A percentile compares a stretch with the other conserved stretches of the same genome.
Conservation (phyloP, 2,888 invertebrate genomes). For the Stenodera caucasica region DNA sequence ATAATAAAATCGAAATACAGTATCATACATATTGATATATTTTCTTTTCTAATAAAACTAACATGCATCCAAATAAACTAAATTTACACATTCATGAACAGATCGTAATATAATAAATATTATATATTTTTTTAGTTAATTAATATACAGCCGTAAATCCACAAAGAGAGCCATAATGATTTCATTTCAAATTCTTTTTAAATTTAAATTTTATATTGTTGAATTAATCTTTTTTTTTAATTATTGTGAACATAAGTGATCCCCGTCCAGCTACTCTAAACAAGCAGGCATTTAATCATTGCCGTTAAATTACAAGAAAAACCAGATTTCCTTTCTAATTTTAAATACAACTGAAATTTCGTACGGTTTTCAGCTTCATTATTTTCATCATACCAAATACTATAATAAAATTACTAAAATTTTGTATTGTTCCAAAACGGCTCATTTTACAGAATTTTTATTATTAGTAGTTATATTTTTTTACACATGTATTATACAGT, state of each 20-base stretch:
- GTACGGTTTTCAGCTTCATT: background rate
- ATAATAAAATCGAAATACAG: slow-evolving; percentile 57
- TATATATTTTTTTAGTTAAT: background rate
- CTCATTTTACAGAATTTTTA: slow-evolving; percentile 51
- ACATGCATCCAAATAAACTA: slow-evolving; percentile 54
- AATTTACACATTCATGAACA: slow-evolving; percentile 53
- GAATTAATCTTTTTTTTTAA: slow-evolving; percentile 13
- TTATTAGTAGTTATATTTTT: slow-evolving; percentile 35
- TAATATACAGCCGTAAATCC: slow-evolving; percentile 54
- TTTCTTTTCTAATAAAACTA: slow-evolving; percentile 48
- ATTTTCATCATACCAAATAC: too few species aligned
- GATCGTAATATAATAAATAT: slow-evolving; percentile 53
- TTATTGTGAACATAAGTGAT: slow-evolving; percentile 53
- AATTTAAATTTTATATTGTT: background rate
- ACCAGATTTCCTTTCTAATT: slow-evolving; percentile 25
- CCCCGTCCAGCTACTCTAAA: slow-evolving; percentile 58
- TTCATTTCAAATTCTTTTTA: slow-evolving; percentile 25
- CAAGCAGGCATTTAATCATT: slow-evolving; percentile 37
- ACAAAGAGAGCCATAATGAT: slow-evolving; percentile 48
- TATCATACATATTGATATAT: slow-evolving; percentile 54
- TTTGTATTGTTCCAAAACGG: slow-evolving; percentile 50
- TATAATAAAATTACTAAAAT: slow-evolving; percentile 38
- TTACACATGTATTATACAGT: slow-evolving; percentile 57
- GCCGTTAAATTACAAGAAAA: slow-evolving; percentile 32
- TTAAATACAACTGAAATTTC: slow-evolving; percentile 10